These are phyloP conservation scores for Karalla daura DNA, from an alignment of 2,797 vertebrate genomes.

Conservation along the genomic window DNA sequence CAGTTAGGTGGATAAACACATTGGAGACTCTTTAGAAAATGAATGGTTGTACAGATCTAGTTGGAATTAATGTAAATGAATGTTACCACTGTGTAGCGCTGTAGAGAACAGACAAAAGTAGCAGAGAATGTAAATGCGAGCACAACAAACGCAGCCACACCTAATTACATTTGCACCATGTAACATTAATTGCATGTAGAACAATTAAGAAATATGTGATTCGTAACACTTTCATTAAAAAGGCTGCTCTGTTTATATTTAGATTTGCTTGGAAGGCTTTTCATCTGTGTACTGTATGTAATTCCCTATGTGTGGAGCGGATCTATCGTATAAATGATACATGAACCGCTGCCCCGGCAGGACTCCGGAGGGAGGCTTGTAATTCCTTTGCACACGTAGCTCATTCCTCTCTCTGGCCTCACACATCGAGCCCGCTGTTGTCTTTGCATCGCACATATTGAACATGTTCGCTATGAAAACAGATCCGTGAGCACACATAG, in stretches of 20 bases:
- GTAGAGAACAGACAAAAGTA: no score
- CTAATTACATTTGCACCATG: not conserved
- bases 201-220: not conserved
- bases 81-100: no score
- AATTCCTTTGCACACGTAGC: not conserved
- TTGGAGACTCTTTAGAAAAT: no score
- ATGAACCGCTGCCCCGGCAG: not conserved
- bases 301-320: conserved; percentile 6
- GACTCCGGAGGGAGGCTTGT: conserved; percentile 8
- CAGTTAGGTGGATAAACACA: no score
- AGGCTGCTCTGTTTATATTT: not conserved
- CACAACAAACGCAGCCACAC: no score
- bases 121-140: no score
- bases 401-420: not conserved
- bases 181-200: not conserved
- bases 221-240: not conserved
- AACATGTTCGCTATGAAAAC: conserved; percentile 36
- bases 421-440: conserved; percentile 8
- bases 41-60: no score
- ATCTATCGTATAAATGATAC: conserved; percentile 32
- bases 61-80: no score
- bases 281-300: not conserved
- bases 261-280: not conserved
- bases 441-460: conserved; percentile 32
- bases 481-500: conserved; percentile 47